phyloP scores from a whole-genome alignment of 2,113 vertebrate genomes.

The Dicerorhinus sumatrensis region DNA sequence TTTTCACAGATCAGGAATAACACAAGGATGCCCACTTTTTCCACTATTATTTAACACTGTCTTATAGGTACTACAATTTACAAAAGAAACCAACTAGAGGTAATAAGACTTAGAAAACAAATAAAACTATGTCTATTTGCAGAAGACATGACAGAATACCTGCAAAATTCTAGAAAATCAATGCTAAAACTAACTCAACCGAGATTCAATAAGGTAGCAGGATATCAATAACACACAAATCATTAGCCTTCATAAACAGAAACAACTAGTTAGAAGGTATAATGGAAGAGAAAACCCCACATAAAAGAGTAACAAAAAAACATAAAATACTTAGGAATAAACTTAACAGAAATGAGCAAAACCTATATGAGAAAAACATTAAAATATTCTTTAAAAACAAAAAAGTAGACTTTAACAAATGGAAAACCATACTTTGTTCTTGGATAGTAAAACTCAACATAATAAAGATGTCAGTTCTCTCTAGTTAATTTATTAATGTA shows the following conservation, averaged over 20 bases:
- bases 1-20: background rate
- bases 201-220: background rate
- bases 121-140: background rate
- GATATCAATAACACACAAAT: background rate
- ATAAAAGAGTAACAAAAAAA: background rate
- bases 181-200: background rate
- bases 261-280: background rate
- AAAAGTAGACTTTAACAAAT: background rate
- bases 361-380: background rate
- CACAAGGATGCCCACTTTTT: background rate
- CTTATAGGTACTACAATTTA: background rate
- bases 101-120: background rate
- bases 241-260: background rate
- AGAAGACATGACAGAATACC: background rate
- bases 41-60: background rate
- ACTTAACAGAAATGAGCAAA: background rate
- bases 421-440: background rate
- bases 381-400: slow-evolving; percentile 21
- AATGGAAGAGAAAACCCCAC: background rate
- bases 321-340: background rate
- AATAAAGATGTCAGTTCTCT: background rate
- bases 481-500: background rate
- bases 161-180: background rate
- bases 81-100: slow-evolving; percentile 7
- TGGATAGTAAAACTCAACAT: background rate